Evolutionary conservation across 2,113 vertebrate genomes (phyloP), one percentile per base, ranked within the genome.

Genomic region (Tachycineta bicolor): DNA sequence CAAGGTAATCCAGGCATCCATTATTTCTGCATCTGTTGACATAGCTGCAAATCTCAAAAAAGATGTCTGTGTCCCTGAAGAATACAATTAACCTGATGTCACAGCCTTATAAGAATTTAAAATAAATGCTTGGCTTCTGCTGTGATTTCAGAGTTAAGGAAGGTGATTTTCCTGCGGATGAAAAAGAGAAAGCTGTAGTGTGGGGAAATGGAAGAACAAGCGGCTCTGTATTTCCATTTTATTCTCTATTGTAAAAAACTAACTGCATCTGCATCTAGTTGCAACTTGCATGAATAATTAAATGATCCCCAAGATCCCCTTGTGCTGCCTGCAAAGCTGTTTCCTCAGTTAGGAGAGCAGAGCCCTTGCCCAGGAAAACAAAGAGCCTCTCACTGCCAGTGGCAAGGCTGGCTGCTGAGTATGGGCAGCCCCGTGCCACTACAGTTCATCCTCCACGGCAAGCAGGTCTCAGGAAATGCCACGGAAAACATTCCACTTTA

Each of bases 241-340:
- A 58, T 89, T 83, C 69, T 87, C n/a, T 68, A 29, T 90, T 92
- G 60, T 92, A 60, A 83, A 64, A 78, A 86, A 64, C 39, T 90
- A 63, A 17, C 79, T 95, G 80, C 77, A 75, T 94, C 92, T 95
- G 93, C 85, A 84, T 93, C 62, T 89, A 76, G 83, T 92, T 94
- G 86, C 93, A 96, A 89, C 76, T 89, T 93, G 86, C 70, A 92
- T 96, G 76, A 96, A 93, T 96, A 96, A 95, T 96, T 96, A 91
- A 96, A 86, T 76, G 70, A 89, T 93, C 75, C 75, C 87, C 1
- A 0, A 82, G 87, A 96, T 91, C 84, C 58, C 62, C 67, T 91
- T 80, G 81, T 73, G 43, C 53, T 93, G 78, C 78, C 84, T 94
- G 74, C 70, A 90, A 93, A 94, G 82, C 87, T 59, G 9, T 83